phyloP scores from a whole-genome alignment of 2,888 invertebrate species.

The Meganola albula region DNA sequence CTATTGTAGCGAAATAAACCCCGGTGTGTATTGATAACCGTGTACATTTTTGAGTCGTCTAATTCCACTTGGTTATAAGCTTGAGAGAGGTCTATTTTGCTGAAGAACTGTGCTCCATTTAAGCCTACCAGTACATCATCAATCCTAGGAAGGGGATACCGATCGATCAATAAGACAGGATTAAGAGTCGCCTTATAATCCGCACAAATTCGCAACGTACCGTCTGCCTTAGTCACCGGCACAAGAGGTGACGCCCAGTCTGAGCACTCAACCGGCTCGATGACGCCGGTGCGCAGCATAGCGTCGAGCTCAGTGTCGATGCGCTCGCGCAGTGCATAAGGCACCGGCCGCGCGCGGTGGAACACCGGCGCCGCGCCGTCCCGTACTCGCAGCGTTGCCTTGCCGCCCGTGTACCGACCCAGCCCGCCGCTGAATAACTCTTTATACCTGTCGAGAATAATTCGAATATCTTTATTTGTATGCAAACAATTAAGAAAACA shows the following conservation, averaged over 20 bases:
- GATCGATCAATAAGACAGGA: conserved; percentile 2
- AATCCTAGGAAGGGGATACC: not conserved
- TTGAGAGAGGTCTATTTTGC: not conserved
- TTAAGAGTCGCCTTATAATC: conserved; percentile 25
- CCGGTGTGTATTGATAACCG: conserved; percentile 4
- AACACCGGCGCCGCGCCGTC: conserved; percentile 19
- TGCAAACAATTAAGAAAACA: not conserved
- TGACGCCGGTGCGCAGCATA: conserved; percentile 27
- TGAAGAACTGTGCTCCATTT: not conserved
- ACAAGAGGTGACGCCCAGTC: conserved; percentile 28
- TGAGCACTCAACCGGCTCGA: conserved; percentile 27
- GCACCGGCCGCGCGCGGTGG: conserved; percentile 21
- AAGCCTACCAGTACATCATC: not conserved
- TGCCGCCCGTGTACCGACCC: conserved; percentile 19
- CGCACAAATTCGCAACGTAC: conserved; percentile 22
- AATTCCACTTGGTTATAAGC: conserved; percentile 5
- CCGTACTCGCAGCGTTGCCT: conserved; percentile 15
- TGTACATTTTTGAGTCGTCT: conserved; percentile 2
- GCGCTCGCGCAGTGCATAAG: conserved; percentile 21
- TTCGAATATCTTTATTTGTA: conserved; percentile 1
- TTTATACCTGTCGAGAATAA: conserved; percentile 15
- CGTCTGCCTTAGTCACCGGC: conserved; percentile 23
- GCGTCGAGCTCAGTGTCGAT: conserved; percentile 23
- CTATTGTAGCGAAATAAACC: conserved; percentile 1
- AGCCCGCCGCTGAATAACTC: conserved; percentile 14